Evolutionary conservation across 2,113 vertebrate species (phyloP).

Genomic region (Etheostoma spectabile): DNA sequence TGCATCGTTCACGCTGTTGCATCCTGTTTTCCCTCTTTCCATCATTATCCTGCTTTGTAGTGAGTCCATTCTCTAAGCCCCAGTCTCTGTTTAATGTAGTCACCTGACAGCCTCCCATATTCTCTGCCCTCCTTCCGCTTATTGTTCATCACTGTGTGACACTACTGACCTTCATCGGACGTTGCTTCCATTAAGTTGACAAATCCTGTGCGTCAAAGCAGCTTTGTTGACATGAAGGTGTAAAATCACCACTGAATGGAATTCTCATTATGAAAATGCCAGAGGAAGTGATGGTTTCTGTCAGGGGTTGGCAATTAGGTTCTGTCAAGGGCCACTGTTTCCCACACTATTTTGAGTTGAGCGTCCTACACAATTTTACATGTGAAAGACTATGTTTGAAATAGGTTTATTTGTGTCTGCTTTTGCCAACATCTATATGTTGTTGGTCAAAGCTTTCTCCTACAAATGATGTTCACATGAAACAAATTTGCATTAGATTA

Average conservation of each 20-base stretch:
- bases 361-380: neutral
- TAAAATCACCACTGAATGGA: slow-evolving; percentile 60
- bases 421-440: slow-evolving; percentile 6
- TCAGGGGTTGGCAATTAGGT: slow-evolving; percentile 45
- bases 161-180: slow-evolving; percentile 78
- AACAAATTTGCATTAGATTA: neutral
- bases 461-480: neutral
- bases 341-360: neutral
- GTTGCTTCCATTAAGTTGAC: slow-evolving; percentile 82
- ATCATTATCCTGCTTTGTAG: slow-evolving; percentile 56
- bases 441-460: neutral
- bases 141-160: slow-evolving; percentile 77
- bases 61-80: slow-evolving; percentile 37
- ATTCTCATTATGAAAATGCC: slow-evolving; percentile 68
- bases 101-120: slow-evolving; percentile 60
- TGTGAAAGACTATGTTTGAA: slow-evolving; percentile 12
- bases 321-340: slow-evolving; percentile 32
- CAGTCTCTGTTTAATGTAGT: slow-evolving; percentile 39
- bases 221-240: slow-evolving; percentile 71
- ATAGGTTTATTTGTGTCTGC: neutral
- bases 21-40: slow-evolving; percentile 29
- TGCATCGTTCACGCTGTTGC: slow-evolving; percentile 56
- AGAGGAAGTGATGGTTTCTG: slow-evolving; percentile 54
- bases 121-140: slow-evolving; percentile 33
- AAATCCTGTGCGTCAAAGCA: slow-evolving; percentile 71